Evolutionary conservation across 1,140 invertebrate species (phyloP).

Genomic region (Formica exsecta): DNA sequence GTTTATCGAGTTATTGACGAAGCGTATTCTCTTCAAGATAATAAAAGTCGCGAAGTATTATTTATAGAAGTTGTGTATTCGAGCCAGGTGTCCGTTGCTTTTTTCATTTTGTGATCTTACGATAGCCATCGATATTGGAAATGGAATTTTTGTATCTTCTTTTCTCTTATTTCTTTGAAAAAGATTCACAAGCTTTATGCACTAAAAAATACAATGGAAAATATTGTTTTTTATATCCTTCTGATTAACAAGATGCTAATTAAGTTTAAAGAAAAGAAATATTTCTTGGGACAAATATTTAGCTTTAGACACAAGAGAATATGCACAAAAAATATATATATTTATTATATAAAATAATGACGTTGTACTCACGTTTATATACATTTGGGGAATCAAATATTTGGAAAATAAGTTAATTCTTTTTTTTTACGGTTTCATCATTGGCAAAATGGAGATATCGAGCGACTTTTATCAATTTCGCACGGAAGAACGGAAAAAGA

Average conservation of each 20-base stretch:
- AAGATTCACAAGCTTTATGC: not conserved
- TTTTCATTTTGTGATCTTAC: conserved; percentile 16
- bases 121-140: conserved; percentile 36
- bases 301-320: not conserved
- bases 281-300: not conserved
- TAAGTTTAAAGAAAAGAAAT: not conserved
- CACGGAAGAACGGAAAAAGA: conserved; percentile 33
- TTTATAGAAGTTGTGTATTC: conserved; percentile 37
- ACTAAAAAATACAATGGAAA: not conserved
- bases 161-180: conserved; percentile 22
- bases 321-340: not conserved
- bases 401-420: not conserved
- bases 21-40: not conserved
- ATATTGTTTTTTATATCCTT: conserved; percentile 24
- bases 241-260: not conserved
- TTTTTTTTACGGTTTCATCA: not conserved
- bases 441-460: conserved; percentile 6
- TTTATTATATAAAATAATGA: not conserved
- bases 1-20: not conserved
- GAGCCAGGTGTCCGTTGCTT: not conserved
- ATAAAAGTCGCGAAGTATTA: conserved; percentile 45
- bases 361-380: not conserved
- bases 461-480: conserved; percentile 14
- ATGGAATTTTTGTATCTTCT: conserved; percentile 30
- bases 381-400: not conserved